Base-by-base conservation (phyloP, 2,797 vertebrate species). In the Sebastes wilsoni region DNA sequence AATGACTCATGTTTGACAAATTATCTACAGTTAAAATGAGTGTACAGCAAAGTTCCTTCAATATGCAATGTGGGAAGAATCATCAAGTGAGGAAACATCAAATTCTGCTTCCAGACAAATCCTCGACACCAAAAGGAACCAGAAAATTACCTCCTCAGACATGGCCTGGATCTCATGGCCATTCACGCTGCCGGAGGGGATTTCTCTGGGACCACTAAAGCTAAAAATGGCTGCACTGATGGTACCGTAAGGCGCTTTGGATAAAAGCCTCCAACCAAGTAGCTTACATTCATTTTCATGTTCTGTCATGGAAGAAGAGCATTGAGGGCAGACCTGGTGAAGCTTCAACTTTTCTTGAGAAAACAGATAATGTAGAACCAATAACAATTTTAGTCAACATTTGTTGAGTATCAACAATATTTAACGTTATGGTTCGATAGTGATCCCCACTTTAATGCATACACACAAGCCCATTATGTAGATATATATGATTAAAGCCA, bases 91-190 rank as follows among this genome's bases (percentile, higher is more conserved):
- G 9, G 3, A 72, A 77, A 86, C 72, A 69, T 78, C 25, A 62
- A 64, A 55, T 74, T 80, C 16, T 38, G 61, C 13, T 81, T 66
- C 62, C 58, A 67, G 38, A 82, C 55, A 62, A 81, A 82, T 78
- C 61, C 64, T 71, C 16, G 6, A 71, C 75, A 64, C 36, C 60
- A 23, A 77, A 85, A 13, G 34, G 59, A 78, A 66, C 16, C 38
- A 46, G 58, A 76, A 89, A 82, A 85, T 81, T 8, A 65, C 67
- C 66, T 83, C 66, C 46, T 87, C 67, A 75, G 70, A 88, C 66
- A 42, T n/a, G 68, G 61, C 28, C 61, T 42, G 66, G 32, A 68
- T 79, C 65, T 78, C 2, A 76, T 16, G 65, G 5, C 42, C n/a
- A 34, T 78, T 82, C 59, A 10, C 8, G 25, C 62, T 25, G 58